Conservation (phyloP, 2,888 invertebrate species). For the Tetrapedia diversipes region DNA sequence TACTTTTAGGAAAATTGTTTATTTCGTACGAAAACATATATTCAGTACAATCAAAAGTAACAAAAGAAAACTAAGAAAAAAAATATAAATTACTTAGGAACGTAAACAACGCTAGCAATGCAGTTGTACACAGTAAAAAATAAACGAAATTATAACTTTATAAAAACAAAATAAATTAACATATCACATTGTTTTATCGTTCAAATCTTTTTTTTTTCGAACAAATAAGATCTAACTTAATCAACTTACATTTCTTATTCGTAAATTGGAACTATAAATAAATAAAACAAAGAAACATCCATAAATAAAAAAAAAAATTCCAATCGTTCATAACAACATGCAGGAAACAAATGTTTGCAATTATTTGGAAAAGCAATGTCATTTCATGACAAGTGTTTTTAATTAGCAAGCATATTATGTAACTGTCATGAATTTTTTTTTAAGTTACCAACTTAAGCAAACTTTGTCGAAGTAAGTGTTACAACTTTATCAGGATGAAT, state of each 20-base stretch:
- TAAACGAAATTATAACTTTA: neutral
- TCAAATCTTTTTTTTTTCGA: neutral
- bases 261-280: neutral
- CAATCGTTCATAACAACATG: neutral
- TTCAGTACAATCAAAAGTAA: neutral
- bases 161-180: neutral
- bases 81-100: neutral
- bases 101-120: neutral
- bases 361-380: neutral
- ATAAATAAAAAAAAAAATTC: neutral
- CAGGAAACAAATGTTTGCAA: neutral
- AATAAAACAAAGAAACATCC: neutral
- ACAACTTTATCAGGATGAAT: neutral
- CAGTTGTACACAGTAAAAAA: neutral
- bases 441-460: neutral
- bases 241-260: neutral
- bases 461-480: neutral
- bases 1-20: slow-evolving; percentile 9
- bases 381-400: no score
- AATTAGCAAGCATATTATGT: no score
- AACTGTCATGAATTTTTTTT: neutral
- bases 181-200: neutral
- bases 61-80: neutral
- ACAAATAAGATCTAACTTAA: neutral
- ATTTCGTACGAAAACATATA: slow-evolving; percentile 21